Evolutionary conservation across 2,888 invertebrate genomes (phyloP), one percentile per base, ranked within the genome.

Genomic region (Pycnomerus fuliginosus): DNA sequence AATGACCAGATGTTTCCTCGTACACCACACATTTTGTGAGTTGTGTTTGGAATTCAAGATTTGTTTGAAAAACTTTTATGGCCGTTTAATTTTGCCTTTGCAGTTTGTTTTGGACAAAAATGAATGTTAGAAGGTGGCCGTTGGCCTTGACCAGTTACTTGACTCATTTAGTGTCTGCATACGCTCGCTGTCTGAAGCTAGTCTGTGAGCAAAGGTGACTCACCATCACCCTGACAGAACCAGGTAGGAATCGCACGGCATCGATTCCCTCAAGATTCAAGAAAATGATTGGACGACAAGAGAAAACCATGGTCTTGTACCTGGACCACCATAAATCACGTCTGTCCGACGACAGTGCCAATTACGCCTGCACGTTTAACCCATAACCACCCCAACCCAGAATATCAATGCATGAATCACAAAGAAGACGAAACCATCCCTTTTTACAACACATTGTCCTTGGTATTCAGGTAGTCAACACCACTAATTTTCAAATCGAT

Each of bases 61-160:
- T n/a, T n/a, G n/a, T n/a, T n/a, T n/a, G n/a, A n/a, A n/a, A n/a
- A n/a, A n/a, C n/a, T n/a, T n/a, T n/a, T n/a, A n/a, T n/a, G n/a
- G n/a, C n/a, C n/a, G n/a, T n/a, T n/a, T n/a, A n/a, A n/a, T n/a
- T n/a, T n/a, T n/a, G n/a, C n/a, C n/a, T n/a, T n/a, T n/a, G n/a
- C n/a, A n/a, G 13, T 31, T 11, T 31, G 11, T 31, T 40, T 36
- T 41, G 32, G 37, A 37, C 38, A 42, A 49, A 51, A 53, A 53
- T 52, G 38, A 56, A 48, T 55, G 53, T 64, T 61, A 63, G 62
- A 62, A 55, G 56, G 56, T 57, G 60, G 59, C 58, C 53, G 60
- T 60, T 65, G 63, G 56, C 64, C 65, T 67, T 65, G 65, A 64
- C 62, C 62, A 64, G 58, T 62, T 62, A 56, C 58, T 60, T 46